Evolutionary conservation across 1,140 invertebrate genomes (phyloP).

Genomic region (Tetramorium simillimum): DNA sequence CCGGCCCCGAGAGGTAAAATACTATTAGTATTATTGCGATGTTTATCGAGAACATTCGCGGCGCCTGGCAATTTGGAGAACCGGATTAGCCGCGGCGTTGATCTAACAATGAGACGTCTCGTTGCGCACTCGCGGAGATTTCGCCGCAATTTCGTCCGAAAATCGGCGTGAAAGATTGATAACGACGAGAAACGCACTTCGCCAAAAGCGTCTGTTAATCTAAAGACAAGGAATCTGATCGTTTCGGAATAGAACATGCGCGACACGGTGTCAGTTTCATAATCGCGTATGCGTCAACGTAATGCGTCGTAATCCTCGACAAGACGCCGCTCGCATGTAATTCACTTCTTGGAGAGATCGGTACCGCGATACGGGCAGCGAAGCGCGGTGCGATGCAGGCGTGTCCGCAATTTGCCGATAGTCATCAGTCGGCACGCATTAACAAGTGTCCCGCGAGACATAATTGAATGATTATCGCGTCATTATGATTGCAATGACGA

Average conservation of each 20-base stretch:
- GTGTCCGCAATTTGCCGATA: conserved; percentile 44
- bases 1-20: background rate
- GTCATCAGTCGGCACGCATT: conserved; percentile 29
- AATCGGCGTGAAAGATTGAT: background rate
- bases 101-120: background rate
- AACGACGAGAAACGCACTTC: background rate
- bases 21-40: conserved; percentile 13
- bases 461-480: conserved; percentile 34
- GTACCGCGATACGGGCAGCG: conserved; percentile 3
- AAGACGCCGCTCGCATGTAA: conserved; percentile 24
- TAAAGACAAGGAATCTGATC: background rate
- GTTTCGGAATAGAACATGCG: background rate
- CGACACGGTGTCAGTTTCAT: conserved; percentile 21
- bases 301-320: conserved; percentile 15
- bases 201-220: background rate
- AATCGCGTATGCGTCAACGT: conserved; percentile 40
- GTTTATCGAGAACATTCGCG: background rate
- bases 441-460: background rate
- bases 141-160: background rate
- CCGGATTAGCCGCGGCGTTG: conserved; percentile 8
- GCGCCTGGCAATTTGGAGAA: background rate
- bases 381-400: background rate
- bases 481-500: background rate
- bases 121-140: background rate
- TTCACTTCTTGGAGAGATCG: conserved; percentile 31